Evolutionary conservation across 64 coral and sea anemone species (phyloP), one percentile per base, ranked within the genome.

Genomic region (Dendronephthya gigantea): DNA sequence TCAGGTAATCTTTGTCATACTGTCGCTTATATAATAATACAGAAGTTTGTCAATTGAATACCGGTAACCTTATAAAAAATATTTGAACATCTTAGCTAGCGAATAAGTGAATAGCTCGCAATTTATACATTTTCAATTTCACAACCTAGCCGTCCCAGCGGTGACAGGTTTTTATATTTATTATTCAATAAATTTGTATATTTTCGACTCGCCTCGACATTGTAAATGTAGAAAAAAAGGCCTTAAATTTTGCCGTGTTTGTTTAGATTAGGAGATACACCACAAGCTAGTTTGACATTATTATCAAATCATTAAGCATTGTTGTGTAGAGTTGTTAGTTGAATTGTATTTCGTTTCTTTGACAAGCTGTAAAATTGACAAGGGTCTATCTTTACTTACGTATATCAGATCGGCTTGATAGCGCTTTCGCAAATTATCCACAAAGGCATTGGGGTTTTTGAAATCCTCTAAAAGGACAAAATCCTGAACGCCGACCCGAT

Each of bases 391-490:
- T 45, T n/a, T 48, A 98, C 95, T 93, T 82, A 98, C 95, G 87
- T 98, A 98, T 86, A 98, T 98, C 72, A 91, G 87, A 49, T 89
- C 90, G 34, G 92, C 92, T 23, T 98, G 84, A 89, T 98, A 98
- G 16, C 95, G 95, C 45, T 98, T 98, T 58, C 82, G 70, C 23
- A 98, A 84, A 81, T 98, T 98, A 65, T 93, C 92, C 40, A 98
- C 28, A 36, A 98, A 98, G 0, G 95, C 95, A 88, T 98, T 90
- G 51, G 93, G 90, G 87, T 87, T 98, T 14, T 38, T 88, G 88
- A 93, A 98, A 83, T 98, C 95, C 51, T 98, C 95, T 13, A 98
- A 89, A 51, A 98, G 89, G 23, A 98, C 95, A 12, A 98, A 98
- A 90, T 98, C 95, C 83, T 98, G 95, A 9, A 98, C 95, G 23